Percentiles rank a stretch among this genome's conserved stretches.
phyloP scores from a whole-genome alignment of 2,113 vertebrate species.

The Lophochroa leadbeateri region DNA sequence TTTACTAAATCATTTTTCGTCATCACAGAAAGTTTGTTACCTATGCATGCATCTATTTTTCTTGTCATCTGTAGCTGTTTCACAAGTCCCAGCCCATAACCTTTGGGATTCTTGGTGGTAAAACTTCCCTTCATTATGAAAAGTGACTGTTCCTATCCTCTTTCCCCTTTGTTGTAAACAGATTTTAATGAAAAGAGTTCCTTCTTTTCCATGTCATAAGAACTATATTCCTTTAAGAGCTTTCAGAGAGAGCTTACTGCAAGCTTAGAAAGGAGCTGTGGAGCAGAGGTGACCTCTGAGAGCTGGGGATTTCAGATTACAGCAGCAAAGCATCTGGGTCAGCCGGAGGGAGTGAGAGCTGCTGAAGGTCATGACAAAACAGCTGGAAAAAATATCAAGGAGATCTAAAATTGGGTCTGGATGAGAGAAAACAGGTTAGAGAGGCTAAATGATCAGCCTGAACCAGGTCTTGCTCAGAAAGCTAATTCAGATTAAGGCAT shows the following conservation, averaged over 20 bases:
- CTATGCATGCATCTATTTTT: neutral
- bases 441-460: neutral
- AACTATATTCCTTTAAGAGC: neutral
- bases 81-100: neutral
- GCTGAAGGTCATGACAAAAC: neutral
- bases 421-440: neutral
- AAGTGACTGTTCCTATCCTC: neutral
- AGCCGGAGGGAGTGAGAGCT: neutral
- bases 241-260: neutral
- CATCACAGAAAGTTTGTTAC: neutral
- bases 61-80: neutral
- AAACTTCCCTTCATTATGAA: neutral
- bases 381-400: neutral
- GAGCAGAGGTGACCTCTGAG: neutral
- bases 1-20: neutral
- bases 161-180: neutral
- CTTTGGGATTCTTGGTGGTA: neutral
- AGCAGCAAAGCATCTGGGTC: conserved; percentile 7
- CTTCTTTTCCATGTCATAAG: neutral
- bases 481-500: neutral
- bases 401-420: neutral
- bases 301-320: neutral
- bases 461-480: neutral
- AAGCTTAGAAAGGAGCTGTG: neutral
- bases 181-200: neutral